Percentiles rank a stretch among this genome's conserved stretches.
Conservation (phyloP, 2,888 invertebrate genomes). For the Nymphalis c-album region DNA sequence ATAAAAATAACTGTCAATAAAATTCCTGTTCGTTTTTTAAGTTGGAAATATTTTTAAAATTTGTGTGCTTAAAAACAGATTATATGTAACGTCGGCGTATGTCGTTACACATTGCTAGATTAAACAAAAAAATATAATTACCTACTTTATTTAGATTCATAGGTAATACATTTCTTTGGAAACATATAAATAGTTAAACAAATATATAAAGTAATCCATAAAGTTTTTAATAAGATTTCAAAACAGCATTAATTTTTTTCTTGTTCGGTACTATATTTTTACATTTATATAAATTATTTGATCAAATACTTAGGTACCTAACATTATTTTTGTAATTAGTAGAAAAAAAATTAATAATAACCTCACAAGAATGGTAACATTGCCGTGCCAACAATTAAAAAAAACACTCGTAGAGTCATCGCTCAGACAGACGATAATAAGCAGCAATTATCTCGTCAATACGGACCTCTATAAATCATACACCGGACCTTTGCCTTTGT, state of each 20-base stretch:
- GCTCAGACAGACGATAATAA: slow-evolving; percentile 45
- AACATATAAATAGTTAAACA: too few species aligned
- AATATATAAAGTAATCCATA: too few species aligned
- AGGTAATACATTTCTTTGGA: too few species aligned
- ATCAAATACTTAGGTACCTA: background rate
- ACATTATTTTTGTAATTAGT: background rate
- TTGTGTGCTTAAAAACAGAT: background rate
- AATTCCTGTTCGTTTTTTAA: slow-evolving; percentile 16
- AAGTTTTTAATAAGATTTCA: too few species aligned
- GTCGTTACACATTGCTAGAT: too few species aligned
- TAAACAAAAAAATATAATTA: too few species aligned
- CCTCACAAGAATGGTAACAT: slow-evolving; percentile 9
- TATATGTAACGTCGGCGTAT: background rate
- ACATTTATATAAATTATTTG: background rate
- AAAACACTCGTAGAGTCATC: slow-evolving; percentile 12
- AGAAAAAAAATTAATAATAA: background rate
- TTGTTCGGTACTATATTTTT: too few species aligned
- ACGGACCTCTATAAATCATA: slow-evolving; percentile 56
- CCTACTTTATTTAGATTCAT: too few species aligned
- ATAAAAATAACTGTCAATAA: slow-evolving; percentile 46
- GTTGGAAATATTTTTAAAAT: background rate
- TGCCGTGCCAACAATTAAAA: slow-evolving; percentile 14
- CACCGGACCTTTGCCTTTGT: slow-evolving; percentile 27
- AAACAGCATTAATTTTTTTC: too few species aligned
- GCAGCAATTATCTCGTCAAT: slow-evolving; percentile 58